A percentile compares a stretch with the other conserved stretches of the same genome.
Evolutionary conservation across 2,888 invertebrate species (phyloP).

Genomic region (Periphyllus acericola): DNA sequence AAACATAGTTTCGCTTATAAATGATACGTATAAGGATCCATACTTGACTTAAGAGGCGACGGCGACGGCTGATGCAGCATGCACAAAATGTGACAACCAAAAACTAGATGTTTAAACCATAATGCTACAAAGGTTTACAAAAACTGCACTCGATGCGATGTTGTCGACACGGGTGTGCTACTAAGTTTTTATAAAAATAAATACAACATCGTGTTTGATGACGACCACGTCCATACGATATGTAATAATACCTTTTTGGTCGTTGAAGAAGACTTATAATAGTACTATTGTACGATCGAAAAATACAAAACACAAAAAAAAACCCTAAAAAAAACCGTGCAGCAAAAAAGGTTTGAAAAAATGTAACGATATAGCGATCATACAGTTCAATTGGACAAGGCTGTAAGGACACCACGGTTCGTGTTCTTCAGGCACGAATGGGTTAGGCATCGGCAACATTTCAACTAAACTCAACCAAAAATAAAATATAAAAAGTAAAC

Average conservation of each 20-base stretch:
- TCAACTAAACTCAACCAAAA: slow-evolving; percentile 64
- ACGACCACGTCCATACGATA: slow-evolving; percentile 18
- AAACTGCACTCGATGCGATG: not conserved
- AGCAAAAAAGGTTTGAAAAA: slow-evolving; percentile 60
- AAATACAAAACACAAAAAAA: slow-evolving; percentile 63
- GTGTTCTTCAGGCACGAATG: slow-evolving; percentile 88
- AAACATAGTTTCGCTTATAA: slow-evolving; percentile 32
- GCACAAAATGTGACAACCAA: not conserved
- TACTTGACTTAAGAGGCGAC: slow-evolving; percentile 45
- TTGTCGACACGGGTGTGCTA: not conserved
- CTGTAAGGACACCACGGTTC: slow-evolving; percentile 87
- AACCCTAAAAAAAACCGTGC: slow-evolving; percentile 63
- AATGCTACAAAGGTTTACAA: not conserved
- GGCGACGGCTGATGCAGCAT: not conserved
- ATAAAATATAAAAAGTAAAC: slow-evolving; percentile 47
- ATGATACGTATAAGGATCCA: not conserved
- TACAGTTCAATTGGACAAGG: slow-evolving; percentile 67
- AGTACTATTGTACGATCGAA: not conserved
- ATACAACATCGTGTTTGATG: not conserved
- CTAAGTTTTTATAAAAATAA: not conserved
- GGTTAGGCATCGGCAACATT: slow-evolving; percentile 81
- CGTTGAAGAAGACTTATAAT: slow-evolving; percentile 20
- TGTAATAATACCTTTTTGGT: slow-evolving; percentile 39
- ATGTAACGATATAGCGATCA: slow-evolving; percentile 50
- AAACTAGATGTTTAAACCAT: not conserved